Base-by-base conservation (phyloP, 2,113 vertebrate genomes). In the Nerophis lumbriciformis region DNA sequence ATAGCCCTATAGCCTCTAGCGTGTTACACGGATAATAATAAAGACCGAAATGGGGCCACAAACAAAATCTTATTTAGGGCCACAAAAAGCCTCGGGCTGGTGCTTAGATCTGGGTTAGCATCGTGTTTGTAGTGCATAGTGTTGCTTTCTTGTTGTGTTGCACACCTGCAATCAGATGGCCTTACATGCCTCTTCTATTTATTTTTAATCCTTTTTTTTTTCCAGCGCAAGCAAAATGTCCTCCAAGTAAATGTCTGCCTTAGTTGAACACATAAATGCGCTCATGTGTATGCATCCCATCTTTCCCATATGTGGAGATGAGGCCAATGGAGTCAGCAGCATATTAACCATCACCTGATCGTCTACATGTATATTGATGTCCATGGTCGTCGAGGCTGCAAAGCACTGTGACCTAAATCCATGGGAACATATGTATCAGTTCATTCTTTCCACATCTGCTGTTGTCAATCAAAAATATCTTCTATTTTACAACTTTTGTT, bases 381-480 rank as follows among this genome's bases (percentile, higher is more conserved):
- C 61, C 48, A 50, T 9, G 61, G 48, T 71, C 80, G 66, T 72
- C 65, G 9, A 60, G 71, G 67, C 16, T 48, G 47, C 52, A 45
- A 60, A 66, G 67, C 71, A 65, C 65, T 58, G 42, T 83, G 80
- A 83, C 80, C 76, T 73, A 81, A 61, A 77, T 81, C 44, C 51
- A 16, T n/a, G 10, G 51, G 52, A 75, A 65, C 50, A 57, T 28
- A 67, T 59, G 63, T 48, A 47, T 61, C 68, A 42, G 42, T 13
- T 42, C 53, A 51, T 62, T 4, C 69, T 67, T 50, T 76, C 44
- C 39, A 15, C 1, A 0, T 15, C 6, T 38, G 50, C 59, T 51
- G 15, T 7, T 11, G 35, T 37, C 5, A 16, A n/a, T 57, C n/a
- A 4, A 45, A 13, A 45, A 12, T 45, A 12, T 4, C 42, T 11